A percentile compares a stretch with the other conserved stretches of the same genome.
Evolutionary conservation across 1,140 invertebrate species (phyloP).

Genomic region (Andrena cerasifolii): DNA sequence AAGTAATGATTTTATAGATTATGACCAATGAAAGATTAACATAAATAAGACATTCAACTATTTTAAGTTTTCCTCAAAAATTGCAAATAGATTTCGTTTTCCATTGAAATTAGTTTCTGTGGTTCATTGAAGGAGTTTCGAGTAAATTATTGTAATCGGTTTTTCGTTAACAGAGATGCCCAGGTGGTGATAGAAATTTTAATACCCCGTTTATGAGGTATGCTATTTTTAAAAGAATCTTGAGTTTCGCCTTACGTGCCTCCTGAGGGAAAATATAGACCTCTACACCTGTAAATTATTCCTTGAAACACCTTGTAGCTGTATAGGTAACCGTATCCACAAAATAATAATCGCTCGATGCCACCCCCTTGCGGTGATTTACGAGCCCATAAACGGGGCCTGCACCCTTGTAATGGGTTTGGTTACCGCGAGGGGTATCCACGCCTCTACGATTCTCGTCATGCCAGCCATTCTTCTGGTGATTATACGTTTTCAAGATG

Average conservation of each 20-base stretch:
- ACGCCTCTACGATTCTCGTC: constrained; percentile 52
- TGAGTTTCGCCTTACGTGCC: not conserved
- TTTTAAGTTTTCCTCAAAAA: too few species aligned
- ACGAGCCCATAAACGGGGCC: constrained; percentile 73
- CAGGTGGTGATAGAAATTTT: too few species aligned
- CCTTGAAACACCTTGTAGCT: constrained; percentile 9
- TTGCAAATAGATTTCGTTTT: too few species aligned
- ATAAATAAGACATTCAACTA: too few species aligned
- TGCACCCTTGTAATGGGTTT: constrained; percentile 71
- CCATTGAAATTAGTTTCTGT: too few species aligned
- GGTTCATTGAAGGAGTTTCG: too few species aligned
- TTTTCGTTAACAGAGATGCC: too few species aligned
- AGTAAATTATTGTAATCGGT: too few species aligned
- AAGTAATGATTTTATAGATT: too few species aligned
- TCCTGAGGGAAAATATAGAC: not conserved
- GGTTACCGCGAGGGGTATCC: constrained; percentile 41
- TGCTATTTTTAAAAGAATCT: too few species aligned
- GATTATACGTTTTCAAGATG: constrained; percentile 49
- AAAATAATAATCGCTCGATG: constrained; percentile 74
- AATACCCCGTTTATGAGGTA: too few species aligned
- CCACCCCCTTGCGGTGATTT: constrained; percentile 67
- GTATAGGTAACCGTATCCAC: constrained; percentile 56
- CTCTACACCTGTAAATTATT: constrained; percentile 9
- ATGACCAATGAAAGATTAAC: too few species aligned
- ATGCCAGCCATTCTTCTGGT: constrained; percentile 44